phyloP scores from a whole-genome alignment of 2,113 vertebrate species.

The Lonchura striata region DNA sequence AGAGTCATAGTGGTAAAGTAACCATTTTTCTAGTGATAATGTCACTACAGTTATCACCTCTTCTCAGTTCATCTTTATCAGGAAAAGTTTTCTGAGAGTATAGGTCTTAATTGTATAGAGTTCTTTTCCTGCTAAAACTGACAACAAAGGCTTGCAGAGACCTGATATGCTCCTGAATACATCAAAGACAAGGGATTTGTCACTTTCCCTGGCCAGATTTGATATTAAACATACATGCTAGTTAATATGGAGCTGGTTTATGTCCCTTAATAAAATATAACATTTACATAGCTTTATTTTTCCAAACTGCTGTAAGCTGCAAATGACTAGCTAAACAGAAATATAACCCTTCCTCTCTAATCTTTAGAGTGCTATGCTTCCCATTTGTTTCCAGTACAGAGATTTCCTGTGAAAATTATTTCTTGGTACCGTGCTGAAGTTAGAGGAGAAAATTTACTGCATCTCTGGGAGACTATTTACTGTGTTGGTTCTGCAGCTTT shows the following conservation, averaged over 20 bases:
- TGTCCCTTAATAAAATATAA: background rate
- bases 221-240: background rate
- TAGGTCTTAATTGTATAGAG: background rate
- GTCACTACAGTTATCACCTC: background rate
- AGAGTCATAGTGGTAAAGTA: background rate
- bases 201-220: background rate
- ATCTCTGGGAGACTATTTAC: background rate
- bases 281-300: background rate
- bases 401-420: background rate
- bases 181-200: background rate
- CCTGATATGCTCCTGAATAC: background rate
- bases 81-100: background rate
- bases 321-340: constrained; percentile 10
- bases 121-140: background rate
- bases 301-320: background rate
- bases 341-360: background rate
- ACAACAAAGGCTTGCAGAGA: background rate
- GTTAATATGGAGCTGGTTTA: background rate
- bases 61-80: background rate
- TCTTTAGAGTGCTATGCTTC: background rate
- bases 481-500: background rate
- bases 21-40: background rate
- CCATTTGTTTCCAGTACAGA: background rate
- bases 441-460: background rate
- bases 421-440: background rate